These are phyloP conservation scores for Teleogryllus occipitalis DNA, from an alignment of 1,140 invertebrate species.

Conservation along the genomic window DNA sequence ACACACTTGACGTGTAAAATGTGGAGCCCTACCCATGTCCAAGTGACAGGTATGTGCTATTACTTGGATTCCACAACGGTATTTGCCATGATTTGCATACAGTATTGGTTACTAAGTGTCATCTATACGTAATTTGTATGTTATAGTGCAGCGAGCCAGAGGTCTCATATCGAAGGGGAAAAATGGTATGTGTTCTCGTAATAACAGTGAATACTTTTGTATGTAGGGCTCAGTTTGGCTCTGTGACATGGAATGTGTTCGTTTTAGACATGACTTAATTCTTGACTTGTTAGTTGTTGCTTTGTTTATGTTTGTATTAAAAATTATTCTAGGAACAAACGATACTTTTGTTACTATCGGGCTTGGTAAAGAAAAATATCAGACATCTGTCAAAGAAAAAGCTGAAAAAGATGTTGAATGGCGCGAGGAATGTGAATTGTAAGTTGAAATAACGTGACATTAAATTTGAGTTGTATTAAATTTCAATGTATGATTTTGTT, in stretches of 20 bases:
- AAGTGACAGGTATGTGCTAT: neutral
- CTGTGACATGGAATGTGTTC: neutral
- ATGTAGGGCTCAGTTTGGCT: neutral
- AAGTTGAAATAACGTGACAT: conserved; percentile 32
- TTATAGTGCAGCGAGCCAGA: neutral
- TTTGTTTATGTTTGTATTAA: conserved; percentile 15
- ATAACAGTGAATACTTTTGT: too few relatives aligned
- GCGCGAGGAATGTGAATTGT: conserved; percentile 94
- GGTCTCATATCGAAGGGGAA: neutral
- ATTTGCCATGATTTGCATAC: too few relatives aligned
- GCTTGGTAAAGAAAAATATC: conserved; percentile 90
- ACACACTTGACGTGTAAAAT: neutral
- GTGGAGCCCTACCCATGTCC: neutral
- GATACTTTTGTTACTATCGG: conserved; percentile 93
- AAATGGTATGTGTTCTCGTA: neutral
- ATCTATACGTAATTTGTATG: neutral
- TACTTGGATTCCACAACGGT: too few relatives aligned
- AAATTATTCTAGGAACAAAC: conserved; percentile 56
- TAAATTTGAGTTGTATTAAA: neutral
- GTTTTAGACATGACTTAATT: neutral
- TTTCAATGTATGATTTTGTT: conserved; percentile 20
- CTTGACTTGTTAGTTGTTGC: neutral
- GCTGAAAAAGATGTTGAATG: conserved; percentile 73
- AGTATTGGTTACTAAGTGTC: too few relatives aligned
- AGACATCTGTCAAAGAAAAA: conserved; percentile 91